Evolutionary conservation across 1,140 invertebrate genomes (phyloP).

Genomic region (Cydia amplana): DNA sequence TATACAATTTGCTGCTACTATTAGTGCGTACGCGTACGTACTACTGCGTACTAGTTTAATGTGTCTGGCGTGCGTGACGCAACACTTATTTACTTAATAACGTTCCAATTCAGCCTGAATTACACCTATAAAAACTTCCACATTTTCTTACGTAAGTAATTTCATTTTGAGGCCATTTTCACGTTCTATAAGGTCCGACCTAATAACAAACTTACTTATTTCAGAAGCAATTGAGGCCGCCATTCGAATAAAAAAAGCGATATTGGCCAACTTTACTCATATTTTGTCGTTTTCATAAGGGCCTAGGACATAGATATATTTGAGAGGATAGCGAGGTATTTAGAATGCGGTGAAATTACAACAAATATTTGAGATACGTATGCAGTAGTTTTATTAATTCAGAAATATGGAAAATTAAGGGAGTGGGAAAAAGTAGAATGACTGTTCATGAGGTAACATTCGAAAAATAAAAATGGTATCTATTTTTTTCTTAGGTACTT

Average conservation of each 20-base stretch:
- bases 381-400: too few relatives aligned
- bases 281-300: slow-evolving; percentile 35
- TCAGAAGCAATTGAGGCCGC: slow-evolving; percentile 38
- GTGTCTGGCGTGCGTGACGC: background rate
- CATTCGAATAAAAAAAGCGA: slow-evolving; percentile 35
- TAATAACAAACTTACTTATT: slow-evolving; percentile 43
- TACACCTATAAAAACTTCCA: background rate
- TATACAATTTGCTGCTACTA: too few relatives aligned
- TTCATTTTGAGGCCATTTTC: slow-evolving; percentile 25
- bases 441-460: too few relatives aligned
- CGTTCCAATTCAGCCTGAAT: background rate
- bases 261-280: slow-evolving; percentile 42
- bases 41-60: too few relatives aligned
- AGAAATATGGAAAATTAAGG: too few relatives aligned
- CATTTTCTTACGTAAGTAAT: background rate
- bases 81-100: background rate
- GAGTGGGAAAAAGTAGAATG: too few relatives aligned
- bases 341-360: background rate
- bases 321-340: background rate
- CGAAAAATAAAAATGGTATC: too few relatives aligned
- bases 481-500: too few relatives aligned
- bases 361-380: too few relatives aligned
- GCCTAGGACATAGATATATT: background rate
- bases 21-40: too few relatives aligned
- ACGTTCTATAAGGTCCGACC: slow-evolving; percentile 17